Conservation (phyloP, 30 jellyfish, hydroid and myxozoan genomes). For the Aurelia coerulea region DNA sequence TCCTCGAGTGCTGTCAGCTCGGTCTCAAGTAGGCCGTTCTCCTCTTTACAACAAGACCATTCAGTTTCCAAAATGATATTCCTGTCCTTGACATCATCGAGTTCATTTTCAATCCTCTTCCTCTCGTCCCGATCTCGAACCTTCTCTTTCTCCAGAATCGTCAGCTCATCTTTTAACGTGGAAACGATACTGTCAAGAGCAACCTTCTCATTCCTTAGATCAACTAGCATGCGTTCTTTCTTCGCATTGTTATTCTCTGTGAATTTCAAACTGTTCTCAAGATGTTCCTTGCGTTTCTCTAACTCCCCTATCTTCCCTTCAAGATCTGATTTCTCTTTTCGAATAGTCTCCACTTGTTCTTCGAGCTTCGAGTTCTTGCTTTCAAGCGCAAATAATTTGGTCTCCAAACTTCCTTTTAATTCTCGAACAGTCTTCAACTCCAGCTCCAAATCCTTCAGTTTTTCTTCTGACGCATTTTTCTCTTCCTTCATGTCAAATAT, state of each 20-base stretch:
- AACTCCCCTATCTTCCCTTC: constrained; percentile 83
- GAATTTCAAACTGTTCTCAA: constrained; percentile 76
- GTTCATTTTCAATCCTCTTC: constrained; percentile 85
- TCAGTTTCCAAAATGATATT: constrained; percentile 97
- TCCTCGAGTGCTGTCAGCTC: constrained; percentile 98
- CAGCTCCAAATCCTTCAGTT: constrained; percentile 84
- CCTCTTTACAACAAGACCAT: constrained; percentile 99
- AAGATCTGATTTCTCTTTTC: constrained; percentile 70
- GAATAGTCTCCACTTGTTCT: constrained; percentile 66
- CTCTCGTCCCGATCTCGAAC: constrained; percentile 86
- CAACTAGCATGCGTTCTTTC: constrained; percentile 93
- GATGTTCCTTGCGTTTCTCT: constrained; percentile 72
- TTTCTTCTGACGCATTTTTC: constrained; percentile 75
- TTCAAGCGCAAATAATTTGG: constrained; percentile 77
- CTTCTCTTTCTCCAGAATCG: constrained; percentile 91
- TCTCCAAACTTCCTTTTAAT: constrained; percentile 84
- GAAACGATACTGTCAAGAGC: constrained; percentile 95
- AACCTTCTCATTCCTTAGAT: constrained; percentile 93
- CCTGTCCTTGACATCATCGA: constrained; percentile 96
- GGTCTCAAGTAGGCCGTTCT: constrained; percentile 94
- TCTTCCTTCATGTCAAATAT: constrained; percentile 75
- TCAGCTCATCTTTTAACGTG: constrained; percentile 92
- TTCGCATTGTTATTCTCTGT: constrained; percentile 96
- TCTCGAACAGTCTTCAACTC: constrained; percentile 93
- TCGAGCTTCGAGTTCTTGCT: constrained; percentile 74